phyloP scores from a whole-genome alignment of 92 coral and sea anemone species.

The Parazoanthus darwini region DNA sequence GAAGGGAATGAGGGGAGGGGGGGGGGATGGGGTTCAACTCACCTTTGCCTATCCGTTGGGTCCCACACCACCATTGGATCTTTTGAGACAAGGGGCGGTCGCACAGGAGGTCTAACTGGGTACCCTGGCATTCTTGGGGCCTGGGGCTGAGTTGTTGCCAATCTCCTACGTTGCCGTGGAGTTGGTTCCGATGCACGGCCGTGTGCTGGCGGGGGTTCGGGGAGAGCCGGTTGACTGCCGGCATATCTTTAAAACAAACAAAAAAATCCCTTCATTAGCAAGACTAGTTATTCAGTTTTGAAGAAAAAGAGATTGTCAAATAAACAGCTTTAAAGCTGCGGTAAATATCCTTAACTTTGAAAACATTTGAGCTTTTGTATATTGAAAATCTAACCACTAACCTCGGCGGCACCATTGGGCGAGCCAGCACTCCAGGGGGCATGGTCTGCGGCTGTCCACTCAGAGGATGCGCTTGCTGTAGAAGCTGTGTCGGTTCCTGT shows the following conservation, averaged over 20 bases:
- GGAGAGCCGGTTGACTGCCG: slow-evolving; percentile 86
- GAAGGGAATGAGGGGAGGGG: too few species aligned
- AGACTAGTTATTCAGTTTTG: too few species aligned
- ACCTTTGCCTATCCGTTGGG: slow-evolving; percentile 95
- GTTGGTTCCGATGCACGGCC: slow-evolving; percentile 99
- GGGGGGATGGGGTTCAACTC: background rate
- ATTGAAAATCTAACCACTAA: background rate
- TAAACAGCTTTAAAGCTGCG: too few species aligned
- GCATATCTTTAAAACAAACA: slow-evolving; percentile 54
- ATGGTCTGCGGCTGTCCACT: slow-evolving; percentile 36
- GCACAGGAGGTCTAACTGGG: slow-evolving; percentile 79
- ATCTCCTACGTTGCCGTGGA: slow-evolving; percentile 89
- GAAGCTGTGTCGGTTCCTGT: slow-evolving; percentile 21
- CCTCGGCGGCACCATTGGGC: slow-evolving; percentile 32
- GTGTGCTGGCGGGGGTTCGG: slow-evolving; percentile 96
- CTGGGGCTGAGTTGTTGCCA: slow-evolving; percentile 66
- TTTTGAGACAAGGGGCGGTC: slow-evolving; percentile 88
- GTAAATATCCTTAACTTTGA: too few species aligned
- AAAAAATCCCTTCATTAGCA: background rate
- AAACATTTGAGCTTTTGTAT: background rate
- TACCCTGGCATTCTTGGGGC: slow-evolving; percentile 78
- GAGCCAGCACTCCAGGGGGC: slow-evolving; percentile 34
- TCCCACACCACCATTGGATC: slow-evolving; percentile 99
- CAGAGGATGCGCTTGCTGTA: slow-evolving; percentile 13
- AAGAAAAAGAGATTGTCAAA: too few species aligned